Percentiles rank a stretch among this genome's conserved stretches.
Conservation (phyloP, 2,888 invertebrate species). For the Anthophora plumipes region DNA sequence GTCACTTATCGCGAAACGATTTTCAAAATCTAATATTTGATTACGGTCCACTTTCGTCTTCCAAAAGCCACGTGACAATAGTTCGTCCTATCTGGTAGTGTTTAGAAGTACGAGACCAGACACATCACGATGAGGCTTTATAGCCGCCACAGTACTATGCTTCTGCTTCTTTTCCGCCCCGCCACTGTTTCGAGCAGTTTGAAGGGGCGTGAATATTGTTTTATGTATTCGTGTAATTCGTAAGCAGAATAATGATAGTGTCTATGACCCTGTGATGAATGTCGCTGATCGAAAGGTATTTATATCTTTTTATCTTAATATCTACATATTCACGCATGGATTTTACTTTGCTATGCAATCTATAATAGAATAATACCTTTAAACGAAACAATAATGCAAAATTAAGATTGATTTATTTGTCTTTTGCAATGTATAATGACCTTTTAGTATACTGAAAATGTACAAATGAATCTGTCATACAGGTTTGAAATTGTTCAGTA, state of each 20-base stretch:
- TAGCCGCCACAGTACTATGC: constrained; percentile 65
- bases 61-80: constrained; percentile 51
- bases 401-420: not conserved
- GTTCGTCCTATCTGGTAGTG: constrained; percentile 53
- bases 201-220: constrained; percentile 69
- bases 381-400: not conserved
- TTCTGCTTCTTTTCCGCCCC: constrained; percentile 67
- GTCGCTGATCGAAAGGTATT: constrained; percentile 1
- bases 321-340: not conserved
- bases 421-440: not conserved
- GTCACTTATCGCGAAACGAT: constrained; percentile 7
- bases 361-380: not conserved
- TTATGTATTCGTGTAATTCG: constrained; percentile 62
- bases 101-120: constrained; percentile 53
- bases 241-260: constrained; percentile 47
- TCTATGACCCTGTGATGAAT: constrained; percentile 22
- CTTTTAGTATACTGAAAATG: not conserved
- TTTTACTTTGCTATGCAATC: not conserved
- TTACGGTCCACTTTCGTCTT: constrained; percentile 29
- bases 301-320: not conserved
- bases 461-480: not conserved
- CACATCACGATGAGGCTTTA: constrained; percentile 67
- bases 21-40: not conserved
- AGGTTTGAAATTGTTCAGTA: not conserved
- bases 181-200: constrained; percentile 60